Evolutionary conservation across 1,140 invertebrate species (phyloP).

Genomic region (Dendroctonus ponderosae): DNA sequence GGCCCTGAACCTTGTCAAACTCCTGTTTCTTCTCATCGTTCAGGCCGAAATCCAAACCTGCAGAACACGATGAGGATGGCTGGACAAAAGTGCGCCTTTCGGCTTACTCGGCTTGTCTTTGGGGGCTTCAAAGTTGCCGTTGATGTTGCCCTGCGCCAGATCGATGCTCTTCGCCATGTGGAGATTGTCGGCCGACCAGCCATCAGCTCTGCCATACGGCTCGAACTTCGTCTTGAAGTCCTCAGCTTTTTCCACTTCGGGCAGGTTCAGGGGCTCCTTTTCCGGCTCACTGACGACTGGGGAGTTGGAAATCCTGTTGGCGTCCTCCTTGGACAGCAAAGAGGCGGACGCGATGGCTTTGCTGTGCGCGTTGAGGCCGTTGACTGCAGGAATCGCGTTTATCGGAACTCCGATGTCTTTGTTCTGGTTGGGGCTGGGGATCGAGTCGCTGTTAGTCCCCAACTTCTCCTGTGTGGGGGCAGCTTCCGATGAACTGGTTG

Average conservation of each 20-base stretch:
- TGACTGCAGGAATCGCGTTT: slow-evolving; percentile 12
- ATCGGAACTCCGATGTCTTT: slow-evolving; percentile 16
- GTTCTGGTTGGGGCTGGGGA: slow-evolving; percentile 8
- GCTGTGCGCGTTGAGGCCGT: not conserved
- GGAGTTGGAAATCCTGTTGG: not conserved
- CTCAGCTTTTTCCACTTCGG: not conserved
- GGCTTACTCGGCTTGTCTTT: too few species aligned
- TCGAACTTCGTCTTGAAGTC: not conserved
- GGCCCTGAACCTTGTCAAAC: slow-evolving; percentile 20
- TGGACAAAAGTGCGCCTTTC: too few species aligned
- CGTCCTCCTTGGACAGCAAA: not conserved
- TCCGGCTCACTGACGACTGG: too few species aligned
- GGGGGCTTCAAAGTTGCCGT: not conserved
- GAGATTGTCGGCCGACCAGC: not conserved
- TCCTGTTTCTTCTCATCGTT: slow-evolving; percentile 12
- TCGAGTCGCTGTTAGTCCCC: not conserved
- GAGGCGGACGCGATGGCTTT: not conserved
- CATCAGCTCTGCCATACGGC: not conserved
- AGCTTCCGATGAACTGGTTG: not conserved
- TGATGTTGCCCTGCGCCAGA: slow-evolving; percentile 17
- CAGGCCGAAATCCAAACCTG: not conserved
- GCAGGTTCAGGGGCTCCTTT: not conserved
- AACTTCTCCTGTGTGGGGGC: too few species aligned
- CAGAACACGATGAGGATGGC: too few species aligned
- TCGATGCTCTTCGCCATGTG: slow-evolving; percentile 21